Conservation (phyloP, 1,140 invertebrate species). For the Nephila pilipes region DNA sequence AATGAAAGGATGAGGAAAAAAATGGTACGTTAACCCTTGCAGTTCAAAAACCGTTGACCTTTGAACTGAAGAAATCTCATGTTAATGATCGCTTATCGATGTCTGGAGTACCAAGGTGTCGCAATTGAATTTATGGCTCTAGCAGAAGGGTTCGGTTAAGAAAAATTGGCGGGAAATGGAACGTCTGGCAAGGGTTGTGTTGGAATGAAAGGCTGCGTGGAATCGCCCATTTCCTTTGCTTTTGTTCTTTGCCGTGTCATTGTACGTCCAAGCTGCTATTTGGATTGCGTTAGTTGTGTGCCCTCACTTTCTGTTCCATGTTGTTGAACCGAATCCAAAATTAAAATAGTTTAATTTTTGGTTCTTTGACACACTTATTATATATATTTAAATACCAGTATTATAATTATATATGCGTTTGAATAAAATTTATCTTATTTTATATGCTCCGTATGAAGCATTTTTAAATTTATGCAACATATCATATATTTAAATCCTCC, state of each 20-base stretch:
- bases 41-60: slow-evolving; percentile 67
- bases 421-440: too few relatives aligned
- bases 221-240: not conserved
- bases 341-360: too few relatives aligned
- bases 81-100: slow-evolving; percentile 47
- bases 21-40: slow-evolving; percentile 71
- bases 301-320: too few relatives aligned
- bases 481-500: too few relatives aligned
- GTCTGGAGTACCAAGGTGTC: slow-evolving; percentile 34
- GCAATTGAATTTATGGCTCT: slow-evolving; percentile 33
- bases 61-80: slow-evolving; percentile 70
- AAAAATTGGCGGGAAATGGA: slow-evolving; percentile 15
- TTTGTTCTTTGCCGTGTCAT: not conserved
- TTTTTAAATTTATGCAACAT: too few relatives aligned
- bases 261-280: not conserved
- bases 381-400: too few relatives aligned
- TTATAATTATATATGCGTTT: too few relatives aligned
- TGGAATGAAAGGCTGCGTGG: not conserved
- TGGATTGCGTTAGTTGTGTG: too few relatives aligned
- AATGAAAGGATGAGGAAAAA: slow-evolving; percentile 63
- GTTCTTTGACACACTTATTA: too few relatives aligned
- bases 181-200: not conserved
- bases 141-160: slow-evolving; percentile 15
- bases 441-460: too few relatives aligned
- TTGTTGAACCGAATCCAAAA: too few relatives aligned